Evolutionary conservation across 2,113 vertebrate genomes (phyloP).

Genomic region (Dunckerocampus dactyliophorus): DNA sequence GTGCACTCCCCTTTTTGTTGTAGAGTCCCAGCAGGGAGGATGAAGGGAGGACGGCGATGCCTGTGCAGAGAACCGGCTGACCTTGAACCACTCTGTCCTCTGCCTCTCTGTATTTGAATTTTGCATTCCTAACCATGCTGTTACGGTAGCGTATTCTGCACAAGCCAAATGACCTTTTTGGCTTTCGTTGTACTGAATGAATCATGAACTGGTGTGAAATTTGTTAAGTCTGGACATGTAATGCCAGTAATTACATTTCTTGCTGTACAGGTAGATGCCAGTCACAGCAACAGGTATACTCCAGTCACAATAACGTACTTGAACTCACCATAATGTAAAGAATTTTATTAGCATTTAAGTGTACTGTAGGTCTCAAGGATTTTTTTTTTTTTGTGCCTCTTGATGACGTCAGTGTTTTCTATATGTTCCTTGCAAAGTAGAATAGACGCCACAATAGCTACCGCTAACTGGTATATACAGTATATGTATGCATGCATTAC

Average conservation of each 20-base stretch:
- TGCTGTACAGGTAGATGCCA: neutral
- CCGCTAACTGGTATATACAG: slow-evolving; percentile 1
- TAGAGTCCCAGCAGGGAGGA: slow-evolving; percentile 31
- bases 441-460: neutral
- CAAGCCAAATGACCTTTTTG: slow-evolving; percentile 37
- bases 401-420: slow-evolving; percentile 31
- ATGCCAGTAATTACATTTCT: slow-evolving; percentile 26
- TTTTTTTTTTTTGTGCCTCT: slow-evolving; percentile 1
- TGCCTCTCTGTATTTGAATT: slow-evolving; percentile 25
- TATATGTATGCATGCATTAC: slow-evolving; percentile 7
- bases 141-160: slow-evolving; percentile 17
- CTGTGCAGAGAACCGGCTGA: slow-evolving; percentile 27
- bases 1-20: slow-evolving; percentile 12
- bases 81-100: slow-evolving; percentile 40
- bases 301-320: slow-evolving; percentile 5
- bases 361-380: neutral
- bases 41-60: slow-evolving; percentile 22
- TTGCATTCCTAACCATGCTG: slow-evolving; percentile 38
- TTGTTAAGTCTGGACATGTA: slow-evolving; percentile 10
- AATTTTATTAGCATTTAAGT: slow-evolving; percentile 12
- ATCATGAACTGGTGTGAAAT: slow-evolving; percentile 43
- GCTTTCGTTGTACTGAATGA: slow-evolving; percentile 39
- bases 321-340: slow-evolving; percentile 15
- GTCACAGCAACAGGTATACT: neutral
- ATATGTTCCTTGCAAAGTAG: slow-evolving; percentile 1